phyloP scores from a whole-genome alignment of 2,113 vertebrate species.

The Suncus etruscus region DNA sequence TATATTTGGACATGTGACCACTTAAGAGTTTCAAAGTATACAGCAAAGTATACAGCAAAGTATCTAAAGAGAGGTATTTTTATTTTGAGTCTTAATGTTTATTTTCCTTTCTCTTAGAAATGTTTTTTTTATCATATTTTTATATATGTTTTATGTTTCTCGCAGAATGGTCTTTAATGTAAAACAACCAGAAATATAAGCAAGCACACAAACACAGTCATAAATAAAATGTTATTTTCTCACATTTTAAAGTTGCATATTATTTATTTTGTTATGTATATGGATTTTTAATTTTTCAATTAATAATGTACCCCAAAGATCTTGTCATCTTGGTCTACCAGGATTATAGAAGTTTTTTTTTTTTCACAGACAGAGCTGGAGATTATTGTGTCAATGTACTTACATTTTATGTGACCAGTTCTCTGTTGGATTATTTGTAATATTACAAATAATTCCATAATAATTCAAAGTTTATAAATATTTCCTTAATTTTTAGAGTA shows the following conservation, averaged over 20 bases:
- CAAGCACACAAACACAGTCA: fast-evolving
- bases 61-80: background rate
- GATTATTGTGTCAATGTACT: too few species aligned
- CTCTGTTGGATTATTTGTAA: too few species aligned
- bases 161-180: background rate
- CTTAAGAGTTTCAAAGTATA: background rate
- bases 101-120: background rate
- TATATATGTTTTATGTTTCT: background rate
- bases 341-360: background rate
- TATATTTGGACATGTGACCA: background rate
- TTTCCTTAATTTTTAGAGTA: too few species aligned
- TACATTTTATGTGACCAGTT: too few species aligned
- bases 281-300: background rate
- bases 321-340: background rate
- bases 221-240: background rate
- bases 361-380: too few species aligned
- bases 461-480: too few species aligned
- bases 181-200: background rate
- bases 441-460: too few species aligned
- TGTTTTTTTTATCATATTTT: too few species aligned
- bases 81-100: background rate
- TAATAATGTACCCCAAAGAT: background rate
- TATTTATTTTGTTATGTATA: background rate
- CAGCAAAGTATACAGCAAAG: background rate
- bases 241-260: background rate